Evolutionary conservation across 2,797 vertebrate genomes (phyloP), one percentile per base, ranked within the genome.

Genomic region (Epinephelus malabaricus): DNA sequence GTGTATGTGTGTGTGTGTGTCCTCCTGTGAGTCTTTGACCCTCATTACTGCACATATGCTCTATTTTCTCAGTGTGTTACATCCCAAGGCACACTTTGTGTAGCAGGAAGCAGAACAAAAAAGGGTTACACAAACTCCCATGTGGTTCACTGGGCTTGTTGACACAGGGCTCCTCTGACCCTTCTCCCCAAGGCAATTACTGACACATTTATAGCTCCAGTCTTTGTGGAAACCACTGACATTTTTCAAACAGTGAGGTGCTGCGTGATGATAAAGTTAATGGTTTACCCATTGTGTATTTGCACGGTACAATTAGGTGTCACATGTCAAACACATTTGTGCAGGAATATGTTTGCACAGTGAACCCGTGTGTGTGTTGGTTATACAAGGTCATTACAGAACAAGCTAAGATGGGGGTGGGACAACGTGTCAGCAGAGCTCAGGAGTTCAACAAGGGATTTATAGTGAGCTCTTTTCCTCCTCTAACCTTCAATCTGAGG

Each of bases 111-210:
- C 69, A 63, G 73, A 77, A 87, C 55, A 78, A 69, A 85, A 86
- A 60, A 80, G 46, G 84, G 85, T 91, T 88, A 83, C 60, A 74
- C 76, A 80, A 78, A 85, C 76, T 83, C 86, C 62, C 76, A 73
- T 2, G 71, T 85, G 92, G 87, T 91, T 92, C 78, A 79, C 53
- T 63, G 79, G 68, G 85, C 87, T 76, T 86, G 87, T 88, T 88
- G 83, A 91, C 89, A 84, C 55, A 49, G 59, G 84, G 72, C 47
- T 88, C 67, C 23, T 81, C 56, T 80, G 85, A 88, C 86, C 78
- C 34, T 27, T 73, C 68, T 85, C 86, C 88, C 82, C 1, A 9
- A 86, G 79, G 89, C 80, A 70, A 77, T 86, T 76, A 85, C 76
- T 53, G 69, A 80, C 62, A 79, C 70, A 50, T 76, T 87, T 84